Evolutionary conservation across 2,797 vertebrate genomes (phyloP).

Genomic region (Acipenser transmontanus): DNA sequence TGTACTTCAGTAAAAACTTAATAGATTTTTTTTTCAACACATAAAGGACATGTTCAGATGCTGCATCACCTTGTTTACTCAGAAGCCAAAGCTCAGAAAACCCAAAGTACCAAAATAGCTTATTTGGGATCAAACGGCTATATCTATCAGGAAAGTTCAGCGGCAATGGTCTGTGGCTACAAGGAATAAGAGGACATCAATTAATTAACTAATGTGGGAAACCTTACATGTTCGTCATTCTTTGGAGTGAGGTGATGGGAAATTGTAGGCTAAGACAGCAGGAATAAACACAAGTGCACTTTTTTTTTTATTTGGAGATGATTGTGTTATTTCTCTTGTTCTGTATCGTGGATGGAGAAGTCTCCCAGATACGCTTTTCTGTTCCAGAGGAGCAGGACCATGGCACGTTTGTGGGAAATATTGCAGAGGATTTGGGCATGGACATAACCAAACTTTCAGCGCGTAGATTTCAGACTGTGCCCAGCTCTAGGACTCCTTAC

Average conservation of each 20-base stretch:
- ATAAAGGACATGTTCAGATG: slow-evolving; percentile 39
- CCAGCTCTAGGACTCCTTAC: slow-evolving; percentile 86
- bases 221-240: slow-evolving; percentile 40
- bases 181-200: slow-evolving; percentile 41
- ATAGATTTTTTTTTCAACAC: slow-evolving; percentile 19
- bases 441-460: slow-evolving; percentile 97
- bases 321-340: slow-evolving; percentile 76
- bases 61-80: slow-evolving; percentile 51
- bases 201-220: slow-evolving; percentile 38
- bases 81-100: slow-evolving; percentile 55
- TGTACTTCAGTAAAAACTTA: too few species aligned
- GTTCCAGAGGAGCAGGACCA: slow-evolving; percentile 93
- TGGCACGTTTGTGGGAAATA: slow-evolving; percentile 95
- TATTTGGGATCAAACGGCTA: slow-evolving; percentile 61
- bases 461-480: slow-evolving; percentile 90
- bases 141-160: slow-evolving; percentile 50
- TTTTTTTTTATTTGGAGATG: slow-evolving; percentile 75
- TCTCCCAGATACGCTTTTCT: slow-evolving; percentile 86
- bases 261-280: slow-evolving; percentile 35
- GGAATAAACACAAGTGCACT: slow-evolving; percentile 36
- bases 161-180: slow-evolving; percentile 56
- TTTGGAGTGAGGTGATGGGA: slow-evolving; percentile 47
- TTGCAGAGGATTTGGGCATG: slow-evolving; percentile 94
- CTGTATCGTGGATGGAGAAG: slow-evolving; percentile 77
- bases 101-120: slow-evolving; percentile 47